These are phyloP conservation scores for Fundulus diaphanus DNA, from an alignment of 2,797 vertebrate genomes.

Conservation along the genomic window DNA sequence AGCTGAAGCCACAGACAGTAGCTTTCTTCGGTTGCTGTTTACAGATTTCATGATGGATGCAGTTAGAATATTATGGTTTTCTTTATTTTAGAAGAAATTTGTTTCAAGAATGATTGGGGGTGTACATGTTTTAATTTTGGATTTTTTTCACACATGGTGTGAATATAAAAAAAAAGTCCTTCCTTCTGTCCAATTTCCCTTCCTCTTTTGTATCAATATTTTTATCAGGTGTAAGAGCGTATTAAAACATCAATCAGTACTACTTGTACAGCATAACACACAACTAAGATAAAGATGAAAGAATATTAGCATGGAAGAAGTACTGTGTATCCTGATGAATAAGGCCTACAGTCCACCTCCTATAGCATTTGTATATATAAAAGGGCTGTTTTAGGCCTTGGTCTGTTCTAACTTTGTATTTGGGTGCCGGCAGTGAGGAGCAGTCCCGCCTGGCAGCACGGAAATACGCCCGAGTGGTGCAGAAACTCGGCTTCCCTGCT, in stretches of 20 bases:
- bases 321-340: not conserved
- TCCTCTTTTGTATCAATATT: no score
- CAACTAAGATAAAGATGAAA: not conserved
- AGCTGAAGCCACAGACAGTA: no score
- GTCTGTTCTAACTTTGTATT: constrained; percentile 3
- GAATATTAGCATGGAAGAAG: not conserved
- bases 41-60: no score
- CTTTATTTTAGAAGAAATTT: not conserved
- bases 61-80: no score
- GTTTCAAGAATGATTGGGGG: not conserved
- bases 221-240: no score
- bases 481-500: constrained; percentile 95
- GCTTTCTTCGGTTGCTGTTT: no score
- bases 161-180: no score
- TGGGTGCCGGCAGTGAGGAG: constrained; percentile 83
- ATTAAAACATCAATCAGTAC: not conserved
- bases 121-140: no score
- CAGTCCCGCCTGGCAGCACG: constrained; percentile 93
- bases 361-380: not conserved
- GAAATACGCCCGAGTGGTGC: constrained; percentile 93
- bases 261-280: not conserved
- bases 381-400: not conserved
- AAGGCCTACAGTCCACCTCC: not conserved
- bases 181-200: no score
- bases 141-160: no score